Evolutionary conservation across 2,113 vertebrate species (phyloP).

Genomic region (Platanista minor): DNA sequence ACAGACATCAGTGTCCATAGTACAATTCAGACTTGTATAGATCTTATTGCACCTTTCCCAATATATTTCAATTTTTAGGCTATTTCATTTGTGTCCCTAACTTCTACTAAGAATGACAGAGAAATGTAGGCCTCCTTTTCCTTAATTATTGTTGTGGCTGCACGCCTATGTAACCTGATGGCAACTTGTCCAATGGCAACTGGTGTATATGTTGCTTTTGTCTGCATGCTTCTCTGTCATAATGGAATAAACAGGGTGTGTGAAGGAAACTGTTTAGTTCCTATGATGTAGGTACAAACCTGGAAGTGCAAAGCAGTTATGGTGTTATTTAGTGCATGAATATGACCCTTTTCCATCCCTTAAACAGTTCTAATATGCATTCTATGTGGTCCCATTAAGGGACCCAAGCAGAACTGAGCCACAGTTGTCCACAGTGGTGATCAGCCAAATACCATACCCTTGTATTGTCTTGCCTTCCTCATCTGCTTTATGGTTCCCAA

Average conservation of each 20-base stretch:
- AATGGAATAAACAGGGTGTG: not conserved
- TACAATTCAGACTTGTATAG: not conserved
- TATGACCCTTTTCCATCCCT: not conserved
- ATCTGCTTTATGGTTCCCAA: not conserved
- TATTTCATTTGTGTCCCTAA: not conserved
- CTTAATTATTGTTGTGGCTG: not conserved
- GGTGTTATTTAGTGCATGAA: not conserved
- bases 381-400: not conserved
- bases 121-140: not conserved
- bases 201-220: not conserved
- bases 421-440: fast-evolving
- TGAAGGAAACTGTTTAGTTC: not conserved
- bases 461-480: not conserved
- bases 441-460: no score
- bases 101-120: not conserved
- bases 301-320: not conserved
- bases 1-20: not conserved
- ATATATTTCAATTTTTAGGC: not conserved
- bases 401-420: not conserved
- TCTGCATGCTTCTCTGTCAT: not conserved
- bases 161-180: not conserved
- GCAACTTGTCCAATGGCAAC: not conserved
- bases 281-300: not conserved
- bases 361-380: not conserved
- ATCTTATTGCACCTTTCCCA: not conserved